Base-by-base conservation (phyloP, 2,797 vertebrate species). In the Squalus acanthias region DNA sequence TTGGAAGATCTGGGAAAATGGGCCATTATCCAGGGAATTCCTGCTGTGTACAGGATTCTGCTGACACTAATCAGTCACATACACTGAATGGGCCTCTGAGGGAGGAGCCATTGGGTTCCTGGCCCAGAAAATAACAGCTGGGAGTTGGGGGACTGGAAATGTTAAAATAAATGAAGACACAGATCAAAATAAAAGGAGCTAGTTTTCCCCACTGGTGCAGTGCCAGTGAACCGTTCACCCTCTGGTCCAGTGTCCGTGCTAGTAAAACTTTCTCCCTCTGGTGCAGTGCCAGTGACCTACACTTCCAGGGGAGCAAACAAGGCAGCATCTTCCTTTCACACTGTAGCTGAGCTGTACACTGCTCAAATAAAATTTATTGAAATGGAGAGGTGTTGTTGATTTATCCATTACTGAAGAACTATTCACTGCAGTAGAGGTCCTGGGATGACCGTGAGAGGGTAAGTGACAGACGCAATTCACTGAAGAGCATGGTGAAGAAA, bases 321-420 rank as follows among this genome's bases (percentile, higher is more conserved):
- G 22, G 17, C n/a, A 63, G 12, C 12, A 15, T 33, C 9, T 69
- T 39, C 9, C 17, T 85, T 85, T 85, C 46, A 85, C 39, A 9
- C n/a, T 46, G 33, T 67, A 63, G 60, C 89, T 20, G 60, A 93
- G 33, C n/a, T 93, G 63, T 65, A 92, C 74, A 89, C 46, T 39
- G 9, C 63, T 46, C 50, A 67, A 93, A 93, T 93, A 67, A 63
- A 63, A 91, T 91, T 63, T 91, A 92, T 65, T 92, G n/a, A n/a
- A 92, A 92, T 67, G 33, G 63, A 65, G 63, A 13, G 76, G 76
- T 39, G 12, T 82, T 20, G 46, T n/a, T 82, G 79, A 20, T 82
- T 20, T 46, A 82, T 6, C 60, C 60, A n/a, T 82, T 46, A 46
- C n/a, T 82, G 39, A 29, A 60, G 60, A 92, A 92, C 20, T 15